phyloP scores from a whole-genome alignment of 1,140 invertebrate species.

The Drosophila lacteicornis region DNA sequence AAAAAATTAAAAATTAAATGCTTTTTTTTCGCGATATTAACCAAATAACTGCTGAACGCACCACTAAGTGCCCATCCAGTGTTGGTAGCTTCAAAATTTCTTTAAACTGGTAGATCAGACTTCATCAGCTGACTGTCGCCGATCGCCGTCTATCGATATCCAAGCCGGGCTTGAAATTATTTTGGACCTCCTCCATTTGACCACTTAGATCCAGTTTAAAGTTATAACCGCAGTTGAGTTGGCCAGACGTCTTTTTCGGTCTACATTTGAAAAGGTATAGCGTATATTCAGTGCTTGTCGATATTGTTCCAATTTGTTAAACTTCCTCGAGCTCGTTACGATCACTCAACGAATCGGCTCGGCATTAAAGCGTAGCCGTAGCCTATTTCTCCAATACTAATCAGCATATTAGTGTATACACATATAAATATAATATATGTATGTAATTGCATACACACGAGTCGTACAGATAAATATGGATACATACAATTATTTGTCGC shows the following conservation, averaged over 20 bases:
- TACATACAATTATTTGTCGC: constrained; percentile 20
- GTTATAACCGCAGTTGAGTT: constrained; percentile 9
- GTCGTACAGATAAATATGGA: neutral
- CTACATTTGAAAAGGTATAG: constrained; percentile 36
- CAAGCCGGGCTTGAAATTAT: constrained; percentile 20
- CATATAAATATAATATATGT: neutral
- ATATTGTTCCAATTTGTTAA: constrained; percentile 38
- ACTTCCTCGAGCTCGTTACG: constrained; percentile 13
- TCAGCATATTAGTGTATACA: constrained; percentile 30
- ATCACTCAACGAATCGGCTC: constrained; percentile 8
- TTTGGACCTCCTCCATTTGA: neutral
- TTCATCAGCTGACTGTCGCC: constrained; percentile 8
- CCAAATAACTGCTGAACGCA: neutral
- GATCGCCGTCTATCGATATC: constrained; percentile 25
- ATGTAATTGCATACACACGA: neutral
- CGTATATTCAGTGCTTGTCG: constrained; percentile 13
- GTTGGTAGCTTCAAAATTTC: neutral
- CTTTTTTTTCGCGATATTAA: no score
- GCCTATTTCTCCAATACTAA: constrained; percentile 32
- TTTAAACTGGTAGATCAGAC: neutral
- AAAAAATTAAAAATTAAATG: no score
- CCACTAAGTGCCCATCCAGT: neutral
- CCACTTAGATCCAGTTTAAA: constrained; percentile 11
- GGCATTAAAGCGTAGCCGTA: constrained; percentile 20
- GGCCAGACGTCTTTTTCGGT: constrained; percentile 17